A percentile compares a stretch with the other conserved stretches of the same genome.
These are phyloP conservation scores for Anisognathus igniventris DNA, from an alignment of 2,797 vertebrate species.

Conservation along the genomic window DNA sequence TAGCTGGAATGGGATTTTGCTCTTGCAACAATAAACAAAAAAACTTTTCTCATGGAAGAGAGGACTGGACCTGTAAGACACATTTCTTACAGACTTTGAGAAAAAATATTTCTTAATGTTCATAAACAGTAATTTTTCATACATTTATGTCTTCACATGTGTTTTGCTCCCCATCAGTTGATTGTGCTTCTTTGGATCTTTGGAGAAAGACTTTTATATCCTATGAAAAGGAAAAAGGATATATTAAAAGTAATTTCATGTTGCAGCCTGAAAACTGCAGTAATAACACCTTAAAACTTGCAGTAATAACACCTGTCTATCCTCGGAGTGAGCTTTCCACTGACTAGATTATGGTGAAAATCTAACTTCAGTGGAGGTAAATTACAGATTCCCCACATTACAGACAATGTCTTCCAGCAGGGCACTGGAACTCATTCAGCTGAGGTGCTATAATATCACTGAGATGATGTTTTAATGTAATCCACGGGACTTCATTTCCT, in stretches of 20 bases:
- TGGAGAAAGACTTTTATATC: slow-evolving; percentile 67
- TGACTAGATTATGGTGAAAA: not conserved
- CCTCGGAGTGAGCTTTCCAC: not conserved
- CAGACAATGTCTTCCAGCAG: not conserved
- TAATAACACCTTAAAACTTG: not conserved
- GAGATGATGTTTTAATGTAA: not conserved
- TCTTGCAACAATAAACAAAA: not conserved
- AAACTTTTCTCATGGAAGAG: not conserved
- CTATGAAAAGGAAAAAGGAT: slow-evolving; percentile 57
- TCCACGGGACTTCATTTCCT: not conserved
- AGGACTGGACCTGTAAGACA: not conserved
- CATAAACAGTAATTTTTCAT: not conserved
- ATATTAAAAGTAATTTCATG: not conserved
- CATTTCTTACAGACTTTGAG: not conserved
- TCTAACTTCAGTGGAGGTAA: not conserved
- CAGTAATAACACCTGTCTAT: not conserved
- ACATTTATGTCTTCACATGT: not conserved
- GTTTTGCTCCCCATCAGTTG: slow-evolving; percentile 4
- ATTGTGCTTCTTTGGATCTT: slow-evolving; percentile 6
- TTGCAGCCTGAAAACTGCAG: not conserved
- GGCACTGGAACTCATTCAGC: not conserved
- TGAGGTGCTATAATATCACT: not conserved
- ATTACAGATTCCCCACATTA: not conserved
- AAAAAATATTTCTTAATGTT: not conserved
- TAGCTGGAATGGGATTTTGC: not conserved